Conservation (phyloP, 1,140 invertebrate species). For the Macrosteles quadrilineatus region DNA sequence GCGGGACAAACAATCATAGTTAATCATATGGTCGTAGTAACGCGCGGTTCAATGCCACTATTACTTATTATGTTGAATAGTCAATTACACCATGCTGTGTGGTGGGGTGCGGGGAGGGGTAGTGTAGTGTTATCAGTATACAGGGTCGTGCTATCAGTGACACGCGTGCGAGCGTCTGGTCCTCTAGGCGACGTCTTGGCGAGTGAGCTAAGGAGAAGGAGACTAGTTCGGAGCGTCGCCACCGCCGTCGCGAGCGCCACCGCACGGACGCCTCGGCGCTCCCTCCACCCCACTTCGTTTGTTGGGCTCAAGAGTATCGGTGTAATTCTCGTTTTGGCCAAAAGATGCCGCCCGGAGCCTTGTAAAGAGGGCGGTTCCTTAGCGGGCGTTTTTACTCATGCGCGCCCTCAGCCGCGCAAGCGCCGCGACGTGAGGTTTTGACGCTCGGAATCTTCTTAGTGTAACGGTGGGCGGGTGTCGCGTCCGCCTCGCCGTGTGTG, state of each 20-base stretch:
- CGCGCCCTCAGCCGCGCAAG: not conserved
- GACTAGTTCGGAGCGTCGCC: constrained; percentile 13
- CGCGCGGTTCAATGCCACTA: constrained; percentile 9
- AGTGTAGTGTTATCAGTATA: not conserved
- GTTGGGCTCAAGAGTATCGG: not conserved
- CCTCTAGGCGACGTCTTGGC: not conserved
- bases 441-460: constrained; percentile 26
- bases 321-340: constrained; percentile 27
- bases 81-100: constrained; percentile 1
- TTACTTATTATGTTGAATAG: constrained; percentile 21
- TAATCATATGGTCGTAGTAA: constrained; percentile 22
- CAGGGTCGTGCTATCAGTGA: too few relatives aligned
- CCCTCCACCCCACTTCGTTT: not conserved
- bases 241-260: not conserved
- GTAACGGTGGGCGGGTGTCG: constrained; percentile 25
- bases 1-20: not conserved
- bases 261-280: not conserved
- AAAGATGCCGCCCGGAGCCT: constrained; percentile 30
- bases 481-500: constrained; percentile 4
- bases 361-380: constrained; percentile 31
- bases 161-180: not conserved
- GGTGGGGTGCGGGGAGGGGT: not conserved
- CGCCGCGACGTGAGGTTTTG: constrained; percentile 3
- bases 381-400: constrained; percentile 28
- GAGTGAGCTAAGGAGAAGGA: not conserved